phyloP scores from a whole-genome alignment of 2,797 vertebrate species.

The Pygocentrus nattereri region DNA sequence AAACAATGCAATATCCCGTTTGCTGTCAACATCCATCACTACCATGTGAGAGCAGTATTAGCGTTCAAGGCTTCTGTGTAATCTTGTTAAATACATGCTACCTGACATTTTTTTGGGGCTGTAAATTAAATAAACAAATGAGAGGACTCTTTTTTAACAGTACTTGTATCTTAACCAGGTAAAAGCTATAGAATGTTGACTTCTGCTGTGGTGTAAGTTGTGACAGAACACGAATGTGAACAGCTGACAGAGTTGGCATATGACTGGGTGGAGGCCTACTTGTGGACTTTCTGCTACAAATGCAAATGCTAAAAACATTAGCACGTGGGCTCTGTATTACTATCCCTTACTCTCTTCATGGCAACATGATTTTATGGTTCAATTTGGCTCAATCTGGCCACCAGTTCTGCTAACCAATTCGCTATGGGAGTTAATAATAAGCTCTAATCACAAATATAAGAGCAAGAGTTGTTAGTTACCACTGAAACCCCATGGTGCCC shows the following conservation, averaged over 20 bases:
- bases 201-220: neutral
- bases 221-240: neutral
- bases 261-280: neutral
- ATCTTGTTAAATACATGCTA: too few species aligned
- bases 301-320: neutral
- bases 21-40: too few species aligned
- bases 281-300: neutral
- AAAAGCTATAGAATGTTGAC: neutral
- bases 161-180: too few species aligned
- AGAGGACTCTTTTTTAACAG: too few species aligned
- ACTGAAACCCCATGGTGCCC: neutral
- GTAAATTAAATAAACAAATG: too few species aligned
- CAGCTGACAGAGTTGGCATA: neutral
- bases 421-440: conserved; percentile 5
- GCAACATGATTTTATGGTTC: neutral
- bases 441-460: conserved; percentile 1
- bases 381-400: neutral
- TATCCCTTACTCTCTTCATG: neutral
- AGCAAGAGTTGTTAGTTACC: neutral
- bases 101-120: too few species aligned
- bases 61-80: too few species aligned
- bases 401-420: conserved; percentile 6
- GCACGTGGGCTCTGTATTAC: neutral
- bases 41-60: too few species aligned
- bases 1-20: too few species aligned